These are phyloP conservation scores for Smithornis capensis DNA, from an alignment of 2,113 vertebrate species.

Conservation along the genomic window DNA sequence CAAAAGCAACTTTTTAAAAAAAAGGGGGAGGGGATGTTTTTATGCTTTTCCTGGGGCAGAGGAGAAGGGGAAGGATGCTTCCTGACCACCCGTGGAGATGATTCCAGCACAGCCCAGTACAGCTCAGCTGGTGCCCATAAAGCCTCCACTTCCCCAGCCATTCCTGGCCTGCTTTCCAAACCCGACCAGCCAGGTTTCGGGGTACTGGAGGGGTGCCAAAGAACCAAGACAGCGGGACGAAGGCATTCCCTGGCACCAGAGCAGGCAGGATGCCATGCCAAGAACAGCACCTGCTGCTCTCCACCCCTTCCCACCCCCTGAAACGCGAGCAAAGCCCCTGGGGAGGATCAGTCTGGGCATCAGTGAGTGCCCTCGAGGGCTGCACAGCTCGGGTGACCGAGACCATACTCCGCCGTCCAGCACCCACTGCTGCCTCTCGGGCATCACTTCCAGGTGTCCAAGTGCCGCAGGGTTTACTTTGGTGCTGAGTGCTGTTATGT, in stretches of 20 bases:
- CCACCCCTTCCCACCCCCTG: background rate
- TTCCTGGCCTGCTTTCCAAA: background rate
- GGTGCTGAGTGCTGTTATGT: background rate
- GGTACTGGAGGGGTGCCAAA: background rate
- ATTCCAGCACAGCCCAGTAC: background rate
- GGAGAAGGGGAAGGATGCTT: background rate
- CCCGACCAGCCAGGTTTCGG: fast-evolving
- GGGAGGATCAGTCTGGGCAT: background rate
- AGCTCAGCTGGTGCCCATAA: background rate
- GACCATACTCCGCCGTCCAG: fast-evolving
- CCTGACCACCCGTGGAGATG: background rate
- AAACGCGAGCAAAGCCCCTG: fast-evolving
- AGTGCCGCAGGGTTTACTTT: background rate
- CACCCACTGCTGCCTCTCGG: background rate
- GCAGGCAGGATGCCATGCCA: fast-evolving
- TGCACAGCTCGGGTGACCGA: background rate
- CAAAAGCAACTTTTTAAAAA: background rate
- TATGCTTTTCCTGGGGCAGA: background rate
- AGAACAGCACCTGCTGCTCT: background rate
- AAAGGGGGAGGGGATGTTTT: background rate
- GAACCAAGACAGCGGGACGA: background rate
- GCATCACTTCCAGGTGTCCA: background rate
- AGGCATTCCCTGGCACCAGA: background rate
- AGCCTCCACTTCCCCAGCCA: background rate
- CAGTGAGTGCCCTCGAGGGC: background rate